Percentiles rank a stretch among this genome's conserved stretches.
These are phyloP conservation scores for Mionectes olivaceus DNA, from an alignment of 2,797 vertebrate genomes.

Conservation along the genomic window DNA sequence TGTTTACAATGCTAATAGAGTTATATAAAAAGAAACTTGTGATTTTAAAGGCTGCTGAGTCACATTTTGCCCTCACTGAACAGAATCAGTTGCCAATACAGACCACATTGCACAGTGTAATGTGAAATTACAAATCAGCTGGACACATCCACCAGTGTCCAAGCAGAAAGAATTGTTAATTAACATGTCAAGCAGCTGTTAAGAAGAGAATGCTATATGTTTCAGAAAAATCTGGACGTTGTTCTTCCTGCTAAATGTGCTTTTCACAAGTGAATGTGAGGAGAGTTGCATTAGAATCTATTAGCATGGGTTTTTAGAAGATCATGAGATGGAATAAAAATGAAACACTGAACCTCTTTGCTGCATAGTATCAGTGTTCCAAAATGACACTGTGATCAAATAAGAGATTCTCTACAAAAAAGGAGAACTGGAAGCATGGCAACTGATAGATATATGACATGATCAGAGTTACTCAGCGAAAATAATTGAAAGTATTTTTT, in stretches of 20 bases:
- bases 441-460: neutral
- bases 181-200: neutral
- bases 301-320: neutral
- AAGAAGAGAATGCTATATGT: neutral
- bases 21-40: neutral
- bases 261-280: neutral
- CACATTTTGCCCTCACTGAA: neutral
- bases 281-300: neutral
- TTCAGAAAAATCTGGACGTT: neutral
- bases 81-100: neutral
- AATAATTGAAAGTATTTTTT: neutral
- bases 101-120: neutral
- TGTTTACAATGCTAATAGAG: neutral
- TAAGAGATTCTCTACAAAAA: neutral
- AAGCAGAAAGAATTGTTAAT: neutral
- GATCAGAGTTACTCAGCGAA: neutral
- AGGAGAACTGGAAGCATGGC: neutral
- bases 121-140: neutral
- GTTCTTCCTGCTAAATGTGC: neutral
- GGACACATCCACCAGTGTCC: neutral
- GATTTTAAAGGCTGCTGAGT: constrained; percentile 6
- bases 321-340: neutral
- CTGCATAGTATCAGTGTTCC: neutral
- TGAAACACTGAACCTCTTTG: neutral
- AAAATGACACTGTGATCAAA: neutral